Percentiles rank a stretch among this genome's conserved stretches.
Evolutionary conservation across 2,888 invertebrate species (phyloP).

Genomic region (Drosophila maculinotata): DNA sequence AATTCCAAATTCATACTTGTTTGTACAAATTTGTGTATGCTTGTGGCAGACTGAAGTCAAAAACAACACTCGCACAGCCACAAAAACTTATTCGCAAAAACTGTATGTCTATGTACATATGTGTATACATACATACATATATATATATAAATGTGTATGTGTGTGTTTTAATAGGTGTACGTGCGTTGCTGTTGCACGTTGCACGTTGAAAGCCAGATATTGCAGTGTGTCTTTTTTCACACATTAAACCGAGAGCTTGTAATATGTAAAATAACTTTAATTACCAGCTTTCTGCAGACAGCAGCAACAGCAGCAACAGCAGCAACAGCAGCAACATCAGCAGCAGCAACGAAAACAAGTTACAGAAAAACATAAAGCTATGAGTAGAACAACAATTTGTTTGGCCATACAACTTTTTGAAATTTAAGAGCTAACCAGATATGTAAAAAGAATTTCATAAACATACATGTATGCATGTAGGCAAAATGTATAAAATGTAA

Average conservation of each 20-base stretch:
- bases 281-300: slow-evolving; percentile 48
- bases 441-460: slow-evolving; percentile 1
- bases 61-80: slow-evolving; percentile 6
- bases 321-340: slow-evolving; percentile 24
- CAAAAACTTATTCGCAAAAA: slow-evolving; percentile 45
- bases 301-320: slow-evolving; percentile 18
- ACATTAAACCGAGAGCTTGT: slow-evolving; percentile 38
- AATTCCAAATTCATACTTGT: slow-evolving; percentile 10
- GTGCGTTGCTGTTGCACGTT: slow-evolving; percentile 7
- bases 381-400: slow-evolving; percentile 24
- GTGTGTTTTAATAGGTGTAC: slow-evolving; percentile 1
- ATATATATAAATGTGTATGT: slow-evolving; percentile 1
- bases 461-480: no score
- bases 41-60: slow-evolving; percentile 27
- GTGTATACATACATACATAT: neutral
- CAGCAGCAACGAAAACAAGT: slow-evolving; percentile 11
- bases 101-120: slow-evolving; percentile 31
- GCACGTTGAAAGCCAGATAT: slow-evolving; percentile 42
- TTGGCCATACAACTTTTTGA: slow-evolving; percentile 34
- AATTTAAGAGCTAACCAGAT: slow-evolving; percentile 36
- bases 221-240: slow-evolving; percentile 52
- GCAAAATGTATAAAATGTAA: no score
- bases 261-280: slow-evolving; percentile 70
- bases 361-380: slow-evolving; percentile 7
- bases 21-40: slow-evolving; percentile 21